Evolutionary conservation across 2,888 invertebrate species (phyloP).

Genomic region (Pterostichus niger): DNA sequence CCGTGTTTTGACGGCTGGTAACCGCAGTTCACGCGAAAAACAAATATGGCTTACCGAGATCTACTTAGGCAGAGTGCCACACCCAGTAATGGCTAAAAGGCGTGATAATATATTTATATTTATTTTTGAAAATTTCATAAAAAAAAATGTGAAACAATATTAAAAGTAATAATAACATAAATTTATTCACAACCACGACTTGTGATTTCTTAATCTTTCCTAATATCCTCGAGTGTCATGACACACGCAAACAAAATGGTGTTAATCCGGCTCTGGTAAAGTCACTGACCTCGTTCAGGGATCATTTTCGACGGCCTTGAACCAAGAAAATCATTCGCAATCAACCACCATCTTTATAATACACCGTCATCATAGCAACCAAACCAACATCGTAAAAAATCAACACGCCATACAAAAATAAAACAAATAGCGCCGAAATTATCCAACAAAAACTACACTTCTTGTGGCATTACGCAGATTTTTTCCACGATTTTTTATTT

Average conservation of each 20-base stretch:
- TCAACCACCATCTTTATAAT: constrained; percentile 47
- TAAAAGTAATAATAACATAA: constrained; percentile 1
- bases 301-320: constrained; percentile 62
- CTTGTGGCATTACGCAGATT: constrained; percentile 44
- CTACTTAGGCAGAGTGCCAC: too few species aligned
- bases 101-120: too few species aligned
- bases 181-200: constrained; percentile 5
- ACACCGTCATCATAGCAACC: constrained; percentile 12
- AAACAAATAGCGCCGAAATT: constrained; percentile 44
- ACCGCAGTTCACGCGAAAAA: too few species aligned
- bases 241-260: constrained; percentile 37
- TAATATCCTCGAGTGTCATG: constrained; percentile 24
- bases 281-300: constrained; percentile 66
- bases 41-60: too few species aligned
- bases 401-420: constrained; percentile 13
- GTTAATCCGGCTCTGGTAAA: constrained; percentile 56
- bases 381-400: constrained; percentile 28
- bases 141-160: background rate
- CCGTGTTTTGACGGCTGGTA: too few species aligned
- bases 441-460: constrained; percentile 50
- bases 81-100: too few species aligned
- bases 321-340: constrained; percentile 54
- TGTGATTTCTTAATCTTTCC: constrained; percentile 19
- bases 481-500: constrained; percentile 53
- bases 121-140: too few species aligned